phyloP scores from a whole-genome alignment of 2,113 vertebrate species.

The Cyanocitta stelleri region DNA sequence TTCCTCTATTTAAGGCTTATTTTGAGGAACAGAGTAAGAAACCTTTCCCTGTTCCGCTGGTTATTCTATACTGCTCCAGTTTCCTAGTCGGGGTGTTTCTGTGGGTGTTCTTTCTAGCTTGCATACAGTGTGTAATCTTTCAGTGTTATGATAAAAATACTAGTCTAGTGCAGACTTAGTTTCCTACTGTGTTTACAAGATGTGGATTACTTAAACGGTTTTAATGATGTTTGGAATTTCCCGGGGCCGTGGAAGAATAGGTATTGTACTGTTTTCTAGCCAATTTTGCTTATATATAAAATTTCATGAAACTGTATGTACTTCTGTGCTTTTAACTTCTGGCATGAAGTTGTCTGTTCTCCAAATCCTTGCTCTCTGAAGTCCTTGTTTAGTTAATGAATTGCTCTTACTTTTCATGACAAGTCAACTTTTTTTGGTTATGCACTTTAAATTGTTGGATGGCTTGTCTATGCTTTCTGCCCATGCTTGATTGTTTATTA shows the following conservation, averaged over 20 bases:
- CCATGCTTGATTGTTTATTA: neutral
- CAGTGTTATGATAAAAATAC: neutral
- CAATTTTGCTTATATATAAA: neutral
- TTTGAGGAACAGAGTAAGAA: neutral
- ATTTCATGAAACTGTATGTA: neutral
- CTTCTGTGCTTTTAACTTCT: neutral
- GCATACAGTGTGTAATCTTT: neutral
- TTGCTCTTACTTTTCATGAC: neutral
- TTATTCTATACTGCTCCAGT: neutral
- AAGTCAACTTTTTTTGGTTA: neutral
- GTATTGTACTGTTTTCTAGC: neutral
- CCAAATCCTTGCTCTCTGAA: neutral
- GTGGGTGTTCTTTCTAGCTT: neutral
- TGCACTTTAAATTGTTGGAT: neutral
- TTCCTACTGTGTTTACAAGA: neutral
- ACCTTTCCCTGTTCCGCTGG: accelerated
- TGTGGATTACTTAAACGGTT: neutral
- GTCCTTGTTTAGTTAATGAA: neutral
- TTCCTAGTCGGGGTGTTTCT: neutral
- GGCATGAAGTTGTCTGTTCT: neutral
- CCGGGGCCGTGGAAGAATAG: neutral
- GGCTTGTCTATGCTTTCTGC: neutral
- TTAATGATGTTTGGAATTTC: neutral
- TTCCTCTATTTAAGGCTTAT: neutral
- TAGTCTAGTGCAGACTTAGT: neutral